These are phyloP conservation scores for Melikaiella ostensackeni DNA, from an alignment of 2,888 invertebrate species.

Conservation along the genomic window DNA sequence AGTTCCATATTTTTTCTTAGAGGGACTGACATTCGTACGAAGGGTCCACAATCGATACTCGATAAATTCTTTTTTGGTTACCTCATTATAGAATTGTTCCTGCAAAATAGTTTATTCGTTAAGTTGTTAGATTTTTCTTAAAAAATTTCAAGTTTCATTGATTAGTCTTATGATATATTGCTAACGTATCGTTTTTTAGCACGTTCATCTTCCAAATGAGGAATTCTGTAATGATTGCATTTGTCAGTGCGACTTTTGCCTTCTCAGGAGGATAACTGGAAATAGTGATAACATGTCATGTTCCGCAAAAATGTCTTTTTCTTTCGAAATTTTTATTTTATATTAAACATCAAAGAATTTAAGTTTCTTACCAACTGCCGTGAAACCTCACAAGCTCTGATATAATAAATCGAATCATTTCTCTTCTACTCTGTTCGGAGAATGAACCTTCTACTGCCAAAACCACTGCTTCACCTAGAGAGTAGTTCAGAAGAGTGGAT, in stretches of 20 bases:
- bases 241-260: constrained; percentile 44
- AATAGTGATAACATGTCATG: neutral
- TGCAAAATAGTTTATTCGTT: neutral
- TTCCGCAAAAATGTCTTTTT: too few relatives aligned
- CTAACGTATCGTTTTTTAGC: too few relatives aligned
- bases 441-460: constrained; percentile 38
- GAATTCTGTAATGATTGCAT: constrained; percentile 41
- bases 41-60: constrained; percentile 45
- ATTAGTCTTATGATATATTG: too few relatives aligned
- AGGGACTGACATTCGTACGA: constrained; percentile 40
- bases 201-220: neutral
- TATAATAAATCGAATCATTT: constrained; percentile 42
- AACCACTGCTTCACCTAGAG: constrained; percentile 41
- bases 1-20: constrained; percentile 25
- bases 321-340: neutral
- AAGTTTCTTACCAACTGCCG: constrained; percentile 33
- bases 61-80: constrained; percentile 41
- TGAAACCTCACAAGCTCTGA: constrained; percentile 43
- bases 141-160: too few relatives aligned
- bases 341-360: neutral
- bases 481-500: constrained; percentile 33
- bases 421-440: constrained; percentile 41
- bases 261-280: constrained; percentile 42
- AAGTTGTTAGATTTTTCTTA: too few relatives aligned
- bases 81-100: constrained; percentile 43